A percentile compares a stretch with the other conserved stretches of the same genome.
Conservation (phyloP, 2,113 vertebrate species). For the Marmota flaviventris region DNA sequence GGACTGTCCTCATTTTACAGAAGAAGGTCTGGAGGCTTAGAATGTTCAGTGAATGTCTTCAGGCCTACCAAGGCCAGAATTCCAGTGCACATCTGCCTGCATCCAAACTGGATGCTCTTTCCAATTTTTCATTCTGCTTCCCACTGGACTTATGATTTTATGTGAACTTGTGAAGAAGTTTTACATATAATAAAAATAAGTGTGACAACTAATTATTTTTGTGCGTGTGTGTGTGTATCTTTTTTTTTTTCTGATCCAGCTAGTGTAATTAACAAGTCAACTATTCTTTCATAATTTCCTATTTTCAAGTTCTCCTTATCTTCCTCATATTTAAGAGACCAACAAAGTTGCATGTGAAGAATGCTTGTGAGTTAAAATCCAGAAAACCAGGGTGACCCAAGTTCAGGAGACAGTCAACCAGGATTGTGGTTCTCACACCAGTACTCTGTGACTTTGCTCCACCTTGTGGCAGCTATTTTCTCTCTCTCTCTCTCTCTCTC, state of each 20-base stretch:
- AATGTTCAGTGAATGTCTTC: background rate
- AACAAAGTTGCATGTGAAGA: background rate
- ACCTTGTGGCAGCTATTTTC: constrained; percentile 28
- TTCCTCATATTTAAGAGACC: background rate
- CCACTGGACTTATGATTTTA: background rate
- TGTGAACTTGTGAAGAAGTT: background rate
- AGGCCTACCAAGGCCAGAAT: background rate
- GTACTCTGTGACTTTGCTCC: constrained; percentile 35
- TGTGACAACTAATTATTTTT: background rate
- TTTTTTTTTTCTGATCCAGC: background rate
- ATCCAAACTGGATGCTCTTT: background rate
- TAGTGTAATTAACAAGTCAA: background rate
- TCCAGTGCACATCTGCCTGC: background rate
- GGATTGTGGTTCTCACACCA: background rate
- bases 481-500: background rate
- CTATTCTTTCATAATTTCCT: constrained; percentile 29
- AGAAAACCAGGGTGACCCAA: background rate
- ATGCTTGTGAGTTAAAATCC: background rate
- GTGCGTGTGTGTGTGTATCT: background rate
- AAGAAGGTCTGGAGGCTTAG: background rate
- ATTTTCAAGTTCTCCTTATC: constrained; percentile 9
- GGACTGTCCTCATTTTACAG: background rate
- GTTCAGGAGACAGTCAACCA: background rate
- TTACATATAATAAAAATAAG: background rate
- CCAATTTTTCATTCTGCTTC: background rate